These are phyloP conservation scores for Apantesis nais DNA, from an alignment of 2,888 invertebrate genomes.

Conservation along the genomic window DNA sequence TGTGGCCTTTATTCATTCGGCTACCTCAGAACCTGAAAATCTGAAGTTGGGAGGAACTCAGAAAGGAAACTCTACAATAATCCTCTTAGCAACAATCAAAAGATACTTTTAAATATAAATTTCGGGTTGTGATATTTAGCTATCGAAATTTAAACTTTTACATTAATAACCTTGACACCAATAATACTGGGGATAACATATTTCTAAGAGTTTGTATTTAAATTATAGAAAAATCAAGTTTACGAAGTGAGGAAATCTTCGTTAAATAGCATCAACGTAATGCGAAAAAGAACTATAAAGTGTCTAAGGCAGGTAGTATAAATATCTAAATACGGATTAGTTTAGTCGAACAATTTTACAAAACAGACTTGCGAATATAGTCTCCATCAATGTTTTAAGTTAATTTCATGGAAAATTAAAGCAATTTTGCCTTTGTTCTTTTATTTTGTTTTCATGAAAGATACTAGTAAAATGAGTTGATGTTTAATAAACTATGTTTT, in stretches of 20 bases:
- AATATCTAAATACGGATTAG: constrained; percentile 51
- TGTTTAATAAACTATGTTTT: not conserved
- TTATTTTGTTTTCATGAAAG: constrained; percentile 27
- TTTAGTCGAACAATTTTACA: constrained; percentile 49
- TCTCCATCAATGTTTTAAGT: not conserved
- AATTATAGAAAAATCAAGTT: not conserved
- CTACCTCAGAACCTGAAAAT: constrained; percentile 45
- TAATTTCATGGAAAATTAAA: constrained; percentile 3
- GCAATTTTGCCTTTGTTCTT: constrained; percentile 44
- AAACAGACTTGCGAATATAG: constrained; percentile 34
- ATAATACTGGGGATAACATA: constrained; percentile 15
- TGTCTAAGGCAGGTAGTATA: constrained; percentile 43
- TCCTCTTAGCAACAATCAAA: constrained; percentile 47
- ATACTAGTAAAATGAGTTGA: not conserved
- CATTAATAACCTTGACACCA: constrained; percentile 28
- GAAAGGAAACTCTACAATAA: constrained; percentile 40
- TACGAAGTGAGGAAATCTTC: not conserved
- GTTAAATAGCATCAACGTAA: constrained; percentile 27
- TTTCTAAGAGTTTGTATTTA: not conserved
- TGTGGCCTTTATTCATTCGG: constrained; percentile 41
- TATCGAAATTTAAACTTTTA: constrained; percentile 44
- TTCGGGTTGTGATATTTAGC: constrained; percentile 34
- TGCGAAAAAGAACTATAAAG: constrained; percentile 40
- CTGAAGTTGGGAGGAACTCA: constrained; percentile 45
- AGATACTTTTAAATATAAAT: constrained; percentile 49